phyloP scores from a whole-genome alignment of 2,113 vertebrate species.

The Hippolais icterina region DNA sequence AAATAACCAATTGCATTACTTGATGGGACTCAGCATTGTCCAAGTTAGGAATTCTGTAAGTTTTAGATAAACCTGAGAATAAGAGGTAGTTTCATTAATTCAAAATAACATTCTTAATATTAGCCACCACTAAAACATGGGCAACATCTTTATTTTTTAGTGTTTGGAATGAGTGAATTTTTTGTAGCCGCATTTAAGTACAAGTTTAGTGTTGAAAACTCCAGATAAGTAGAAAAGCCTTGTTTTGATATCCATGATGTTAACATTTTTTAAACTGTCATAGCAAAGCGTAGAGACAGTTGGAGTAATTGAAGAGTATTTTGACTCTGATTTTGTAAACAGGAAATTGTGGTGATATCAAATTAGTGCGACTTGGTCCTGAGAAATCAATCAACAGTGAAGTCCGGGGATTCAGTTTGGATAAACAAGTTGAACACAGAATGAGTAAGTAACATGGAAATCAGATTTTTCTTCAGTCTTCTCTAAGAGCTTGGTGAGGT shows the following conservation, averaged over 20 bases:
- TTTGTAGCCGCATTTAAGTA: neutral
- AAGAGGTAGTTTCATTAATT: neutral
- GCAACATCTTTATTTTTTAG: neutral
- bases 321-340: slow-evolving; percentile 21
- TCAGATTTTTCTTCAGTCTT: neutral
- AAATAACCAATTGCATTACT: neutral
- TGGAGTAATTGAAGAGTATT: neutral
- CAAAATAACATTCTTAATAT: neutral
- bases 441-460: slow-evolving; percentile 76
- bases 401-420: slow-evolving; percentile 81
- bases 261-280: neutral
- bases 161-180: neutral
- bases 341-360: slow-evolving; percentile 90
- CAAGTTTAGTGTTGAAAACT: neutral
- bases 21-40: neutral
- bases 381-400: slow-evolving; percentile 80
- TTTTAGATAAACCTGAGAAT: neutral
- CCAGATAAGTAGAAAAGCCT: neutral
- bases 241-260: neutral
- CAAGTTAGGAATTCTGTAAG: neutral
- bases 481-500: neutral
- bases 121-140: neutral
- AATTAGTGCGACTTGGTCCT: slow-evolving; percentile 81
- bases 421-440: slow-evolving; percentile 78
- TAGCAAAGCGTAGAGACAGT: neutral